Evolutionary conservation across 1,140 invertebrate genomes (phyloP).

Genomic region (Drosophila rufa): DNA sequence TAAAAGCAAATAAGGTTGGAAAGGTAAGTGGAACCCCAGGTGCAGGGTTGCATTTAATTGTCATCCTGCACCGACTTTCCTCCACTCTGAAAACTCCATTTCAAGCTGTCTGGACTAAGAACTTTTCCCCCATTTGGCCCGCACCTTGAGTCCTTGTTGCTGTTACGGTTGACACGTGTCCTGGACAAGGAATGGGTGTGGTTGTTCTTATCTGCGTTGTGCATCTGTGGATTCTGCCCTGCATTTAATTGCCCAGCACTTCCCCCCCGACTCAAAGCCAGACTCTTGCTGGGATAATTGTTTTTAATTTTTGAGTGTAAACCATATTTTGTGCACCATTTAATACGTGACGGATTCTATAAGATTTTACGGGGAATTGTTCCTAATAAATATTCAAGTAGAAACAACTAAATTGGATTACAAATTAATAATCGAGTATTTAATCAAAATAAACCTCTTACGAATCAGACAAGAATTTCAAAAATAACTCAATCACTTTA

Average conservation of each 20-base stretch:
- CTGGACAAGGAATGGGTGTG: constrained; percentile 25
- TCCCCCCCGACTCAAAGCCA: background rate
- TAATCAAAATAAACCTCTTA: background rate
- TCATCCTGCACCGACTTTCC: constrained; percentile 6
- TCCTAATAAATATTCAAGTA: background rate
- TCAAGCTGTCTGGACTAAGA: background rate
- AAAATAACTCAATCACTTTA: background rate
- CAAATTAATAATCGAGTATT: no score
- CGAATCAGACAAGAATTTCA: background rate
- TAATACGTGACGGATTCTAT: constrained; percentile 5
- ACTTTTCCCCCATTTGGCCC: background rate
- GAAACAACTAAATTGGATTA: background rate
- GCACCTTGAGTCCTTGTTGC: constrained; percentile 6
- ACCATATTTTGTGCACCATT: constrained; percentile 46
- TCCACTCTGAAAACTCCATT: background rate
- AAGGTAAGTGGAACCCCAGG: background rate
- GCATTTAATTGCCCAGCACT: constrained; percentile 67
- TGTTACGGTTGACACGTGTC: constrained; percentile 54
- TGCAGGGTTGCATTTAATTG: constrained; percentile 47
- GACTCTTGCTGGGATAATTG: constrained; percentile 34
- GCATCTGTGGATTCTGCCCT: constrained; percentile 55
- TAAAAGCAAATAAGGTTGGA: background rate
- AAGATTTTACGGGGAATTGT: background rate
- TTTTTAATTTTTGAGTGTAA: constrained; percentile 25
- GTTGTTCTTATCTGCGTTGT: constrained; percentile 51